Evolutionary conservation across 2,797 vertebrate genomes (phyloP).

Genomic region (Pseudomugil tenellus): DNA sequence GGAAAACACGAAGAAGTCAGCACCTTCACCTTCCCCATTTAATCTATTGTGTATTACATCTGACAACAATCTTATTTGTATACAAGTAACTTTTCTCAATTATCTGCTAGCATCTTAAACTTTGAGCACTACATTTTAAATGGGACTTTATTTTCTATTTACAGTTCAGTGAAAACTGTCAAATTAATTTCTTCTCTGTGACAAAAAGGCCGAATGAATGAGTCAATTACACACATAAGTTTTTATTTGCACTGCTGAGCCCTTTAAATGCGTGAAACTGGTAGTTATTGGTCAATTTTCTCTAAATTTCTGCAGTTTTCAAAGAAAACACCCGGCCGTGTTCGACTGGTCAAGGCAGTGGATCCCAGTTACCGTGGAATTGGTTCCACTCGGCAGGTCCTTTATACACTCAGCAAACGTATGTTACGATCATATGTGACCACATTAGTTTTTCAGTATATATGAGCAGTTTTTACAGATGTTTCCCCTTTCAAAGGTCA

Average conservation of each 20-base stretch:
- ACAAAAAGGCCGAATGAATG: background rate
- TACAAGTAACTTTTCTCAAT: too few species aligned
- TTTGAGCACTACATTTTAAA: too few species aligned
- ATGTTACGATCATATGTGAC: conserved; percentile 43
- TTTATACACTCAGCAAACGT: conserved; percentile 84
- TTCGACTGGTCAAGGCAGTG: conserved; percentile 87
- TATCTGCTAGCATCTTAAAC: too few species aligned
- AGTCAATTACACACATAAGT: background rate
- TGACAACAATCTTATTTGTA: background rate
- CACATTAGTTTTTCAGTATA: background rate
- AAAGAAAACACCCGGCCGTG: conserved; percentile 82
- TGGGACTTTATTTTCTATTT: background rate
- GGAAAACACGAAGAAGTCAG: too few species aligned
- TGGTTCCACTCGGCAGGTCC: conserved; percentile 67
- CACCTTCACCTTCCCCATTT: background rate
- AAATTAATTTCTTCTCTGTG: background rate
- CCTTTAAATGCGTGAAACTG: too few species aligned
- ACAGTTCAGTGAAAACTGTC: background rate
- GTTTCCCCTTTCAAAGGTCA: conserved; percentile 65
- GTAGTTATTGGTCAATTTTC: background rate
- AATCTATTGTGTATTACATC: background rate
- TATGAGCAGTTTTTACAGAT: background rate
- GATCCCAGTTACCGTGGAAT: conserved; percentile 64
- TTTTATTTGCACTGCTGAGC: background rate
- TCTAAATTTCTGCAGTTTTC: conserved; percentile 75